These are phyloP conservation scores for Bruchidius siliquastri DNA, from an alignment of 2,888 invertebrate species.

Conservation along the genomic window DNA sequence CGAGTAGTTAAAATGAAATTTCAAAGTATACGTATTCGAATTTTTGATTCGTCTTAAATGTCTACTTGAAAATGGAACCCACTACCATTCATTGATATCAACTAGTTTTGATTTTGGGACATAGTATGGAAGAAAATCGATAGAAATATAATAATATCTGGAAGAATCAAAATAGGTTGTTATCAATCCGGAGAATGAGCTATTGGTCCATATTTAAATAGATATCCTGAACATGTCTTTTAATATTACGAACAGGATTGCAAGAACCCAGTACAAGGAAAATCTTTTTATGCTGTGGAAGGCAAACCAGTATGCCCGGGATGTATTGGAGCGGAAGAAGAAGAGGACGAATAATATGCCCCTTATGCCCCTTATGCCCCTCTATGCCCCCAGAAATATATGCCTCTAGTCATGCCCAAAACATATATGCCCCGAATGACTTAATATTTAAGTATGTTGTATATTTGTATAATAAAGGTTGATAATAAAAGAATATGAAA, in stretches of 20 bases:
- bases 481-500: conserved; percentile 40
- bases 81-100: not conserved
- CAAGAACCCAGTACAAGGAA: conserved; percentile 86
- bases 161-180: not conserved
- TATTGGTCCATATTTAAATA: not conserved
- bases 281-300: conserved; percentile 96
- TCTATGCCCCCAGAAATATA: conserved; percentile 8
- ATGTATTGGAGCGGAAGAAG: conserved; percentile 89
- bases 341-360: conserved; percentile 56
- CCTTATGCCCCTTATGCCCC: conserved; percentile 34
- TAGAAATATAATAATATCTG: too few relatives aligned
- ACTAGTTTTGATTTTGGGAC: too few relatives aligned
- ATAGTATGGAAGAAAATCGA: too few relatives aligned
- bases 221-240: not conserved
- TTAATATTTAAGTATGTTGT: conserved; percentile 37
- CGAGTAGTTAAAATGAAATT: too few relatives aligned
- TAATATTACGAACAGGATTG: conserved; percentile 67
- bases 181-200: not conserved
- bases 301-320: conserved; percentile 93
- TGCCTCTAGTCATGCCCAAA: conserved; percentile 13
- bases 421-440: conserved; percentile 6
- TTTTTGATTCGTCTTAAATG: not conserved
- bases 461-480: conserved; percentile 46
- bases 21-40: too few relatives aligned
- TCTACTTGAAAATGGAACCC: not conserved